phyloP scores from a whole-genome alignment of 2,113 vertebrate genomes.

The Todiramphus chloris region DNA sequence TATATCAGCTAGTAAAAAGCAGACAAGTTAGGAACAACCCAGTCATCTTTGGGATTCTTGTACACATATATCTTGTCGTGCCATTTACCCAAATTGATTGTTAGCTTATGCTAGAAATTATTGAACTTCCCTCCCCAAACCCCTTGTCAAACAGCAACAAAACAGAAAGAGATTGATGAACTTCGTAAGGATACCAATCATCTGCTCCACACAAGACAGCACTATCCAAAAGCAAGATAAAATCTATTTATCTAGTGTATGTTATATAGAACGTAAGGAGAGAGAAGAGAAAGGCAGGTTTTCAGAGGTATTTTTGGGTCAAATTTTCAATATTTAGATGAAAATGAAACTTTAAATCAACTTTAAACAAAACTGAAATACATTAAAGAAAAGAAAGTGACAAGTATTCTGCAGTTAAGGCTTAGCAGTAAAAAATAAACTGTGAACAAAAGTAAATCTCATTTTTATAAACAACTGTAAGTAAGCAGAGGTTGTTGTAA shows the following conservation, averaged over 20 bases:
- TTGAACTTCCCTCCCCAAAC: neutral
- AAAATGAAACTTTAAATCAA: slow-evolving; percentile 25
- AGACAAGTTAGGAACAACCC: neutral
- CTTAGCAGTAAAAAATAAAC: neutral
- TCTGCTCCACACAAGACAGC: neutral
- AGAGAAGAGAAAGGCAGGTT: neutral
- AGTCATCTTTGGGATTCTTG: neutral
- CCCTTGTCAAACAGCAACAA: neutral
- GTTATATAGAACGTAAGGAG: neutral
- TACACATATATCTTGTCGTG: neutral
- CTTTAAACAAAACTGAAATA: neutral
- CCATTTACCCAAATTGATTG: neutral
- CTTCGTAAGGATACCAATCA: neutral
- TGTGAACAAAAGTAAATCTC: neutral
- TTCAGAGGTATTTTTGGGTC: neutral
- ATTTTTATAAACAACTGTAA: neutral
- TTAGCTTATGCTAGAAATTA: neutral
- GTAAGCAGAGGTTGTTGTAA: neutral
- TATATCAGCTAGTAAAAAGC: neutral
- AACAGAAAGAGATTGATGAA: neutral
- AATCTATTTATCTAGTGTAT: neutral
- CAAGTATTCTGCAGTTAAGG: neutral
- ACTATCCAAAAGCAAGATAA: neutral
- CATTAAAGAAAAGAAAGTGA: neutral
- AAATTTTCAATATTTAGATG: neutral